Conservation (phyloP, 2,888 invertebrate species). For the Ectropis crepuscularia region DNA sequence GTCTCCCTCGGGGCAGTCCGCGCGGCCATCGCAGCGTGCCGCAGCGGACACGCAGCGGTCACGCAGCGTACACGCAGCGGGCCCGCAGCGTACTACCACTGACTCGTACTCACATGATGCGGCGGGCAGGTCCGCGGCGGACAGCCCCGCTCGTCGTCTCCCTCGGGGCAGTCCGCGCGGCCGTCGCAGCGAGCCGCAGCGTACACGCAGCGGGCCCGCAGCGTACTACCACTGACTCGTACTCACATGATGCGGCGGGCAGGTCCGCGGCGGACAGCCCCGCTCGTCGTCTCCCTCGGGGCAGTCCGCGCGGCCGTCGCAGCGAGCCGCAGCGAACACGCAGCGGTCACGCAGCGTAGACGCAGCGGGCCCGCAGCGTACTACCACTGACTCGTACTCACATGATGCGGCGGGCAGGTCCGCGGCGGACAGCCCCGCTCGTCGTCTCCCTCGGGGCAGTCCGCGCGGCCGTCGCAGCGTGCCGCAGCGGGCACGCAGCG, state of each 20-base stretch:
- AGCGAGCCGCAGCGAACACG: slow-evolving; percentile 86
- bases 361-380: slow-evolving; percentile 87
- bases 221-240: slow-evolving; percentile 87
- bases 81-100: slow-evolving; percentile 88
- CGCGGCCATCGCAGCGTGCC: slow-evolving; percentile 88
- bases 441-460: slow-evolving; percentile 88
- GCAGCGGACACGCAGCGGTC: slow-evolving; percentile 87
- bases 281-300: slow-evolving; percentile 88
- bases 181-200: slow-evolving; percentile 88
- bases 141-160: slow-evolving; percentile 88
- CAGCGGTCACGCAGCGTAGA: slow-evolving; percentile 87
- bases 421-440: slow-evolving; percentile 89
- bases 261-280: slow-evolving; percentile 87
- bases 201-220: slow-evolving; percentile 86
- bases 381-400: slow-evolving; percentile 85
- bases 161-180: slow-evolving; percentile 88
- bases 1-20: slow-evolving; percentile 88
- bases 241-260: slow-evolving; percentile 67
- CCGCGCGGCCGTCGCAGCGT: slow-evolving; percentile 89
- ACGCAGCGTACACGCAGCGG: slow-evolving; percentile 86
- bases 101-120: slow-evolving; percentile 71
- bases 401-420: slow-evolving; percentile 75
- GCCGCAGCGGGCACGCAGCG: slow-evolving; percentile 86
- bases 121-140: slow-evolving; percentile 85
- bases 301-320: slow-evolving; percentile 90